Conservation (phyloP, 2,888 invertebrate species). For the Lottia scabra region DNA sequence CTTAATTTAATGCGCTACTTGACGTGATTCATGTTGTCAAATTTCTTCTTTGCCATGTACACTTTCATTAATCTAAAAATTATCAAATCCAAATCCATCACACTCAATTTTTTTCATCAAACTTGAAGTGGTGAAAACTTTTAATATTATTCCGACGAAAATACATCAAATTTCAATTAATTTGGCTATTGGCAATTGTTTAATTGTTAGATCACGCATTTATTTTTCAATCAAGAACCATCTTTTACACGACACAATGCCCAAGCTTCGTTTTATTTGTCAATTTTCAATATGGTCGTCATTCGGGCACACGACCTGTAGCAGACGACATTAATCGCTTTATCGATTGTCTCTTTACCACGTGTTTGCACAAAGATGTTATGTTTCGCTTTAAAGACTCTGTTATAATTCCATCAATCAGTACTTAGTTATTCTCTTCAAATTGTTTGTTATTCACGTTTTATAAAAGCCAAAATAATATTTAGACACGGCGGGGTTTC, state of each 20-base stretch:
- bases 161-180: neutral
- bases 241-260: neutral
- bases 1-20: too few species aligned
- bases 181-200: neutral
- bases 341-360: neutral
- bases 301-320: neutral
- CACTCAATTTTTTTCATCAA: neutral
- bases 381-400: neutral
- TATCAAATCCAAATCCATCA: neutral
- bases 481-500: neutral
- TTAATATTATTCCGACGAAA: neutral
- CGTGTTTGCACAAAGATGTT: constrained; percentile 3
- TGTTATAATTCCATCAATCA: constrained; percentile 2
- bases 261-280: neutral
- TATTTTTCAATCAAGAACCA: neutral
- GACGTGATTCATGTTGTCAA: too few species aligned
- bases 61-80: neutral
- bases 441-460: constrained; percentile 1
- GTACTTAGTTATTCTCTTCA: neutral
- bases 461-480: constrained; percentile 1
- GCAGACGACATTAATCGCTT: constrained; percentile 2
- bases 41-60: too few species aligned
- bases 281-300: constrained; percentile 1
- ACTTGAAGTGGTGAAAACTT: too few species aligned
- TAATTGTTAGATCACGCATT: neutral